Evolutionary conservation across 2,888 invertebrate genomes (phyloP).

Genomic region (Himalopsyche anomala): DNA sequence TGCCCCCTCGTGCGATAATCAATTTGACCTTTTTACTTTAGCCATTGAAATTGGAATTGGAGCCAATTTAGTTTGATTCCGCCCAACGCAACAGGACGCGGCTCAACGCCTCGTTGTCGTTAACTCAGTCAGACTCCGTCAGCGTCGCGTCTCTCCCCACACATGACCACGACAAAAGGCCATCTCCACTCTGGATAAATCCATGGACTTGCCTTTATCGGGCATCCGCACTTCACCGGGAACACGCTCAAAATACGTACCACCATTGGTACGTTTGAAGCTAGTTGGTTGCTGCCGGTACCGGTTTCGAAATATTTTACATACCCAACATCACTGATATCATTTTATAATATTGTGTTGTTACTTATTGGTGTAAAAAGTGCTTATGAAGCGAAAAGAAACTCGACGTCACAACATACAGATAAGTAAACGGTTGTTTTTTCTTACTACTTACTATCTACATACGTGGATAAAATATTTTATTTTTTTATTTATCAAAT

Average conservation of each 20-base stretch:
- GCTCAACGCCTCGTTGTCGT: conserved; percentile 40
- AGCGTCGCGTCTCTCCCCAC: conserved; percentile 38
- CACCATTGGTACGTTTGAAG: neutral
- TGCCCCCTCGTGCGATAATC: conserved; percentile 64
- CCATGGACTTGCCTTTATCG: conserved; percentile 39
- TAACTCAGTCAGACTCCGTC: conserved; percentile 45
- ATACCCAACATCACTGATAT: neutral
- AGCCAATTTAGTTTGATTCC: conserved; percentile 60
- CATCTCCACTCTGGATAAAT: neutral
- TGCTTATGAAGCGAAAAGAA: neutral
- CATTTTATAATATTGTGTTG: neutral
- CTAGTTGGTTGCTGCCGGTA: neutral
- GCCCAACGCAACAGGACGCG: conserved; percentile 35
- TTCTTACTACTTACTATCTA: neutral
- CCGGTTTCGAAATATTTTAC: neutral
- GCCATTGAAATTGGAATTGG: conserved; percentile 64
- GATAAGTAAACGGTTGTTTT: conserved; percentile 18
- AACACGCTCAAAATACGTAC: neutral
- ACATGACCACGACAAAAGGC: neutral
- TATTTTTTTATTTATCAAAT: too few species aligned
- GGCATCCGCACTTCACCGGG: neutral
- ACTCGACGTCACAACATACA: neutral
- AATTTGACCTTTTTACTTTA: conserved; percentile 66
- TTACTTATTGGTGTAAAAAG: neutral
- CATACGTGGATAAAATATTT: neutral